These are phyloP conservation scores for Porites lobata DNA, from an alignment of 92 coral and sea anemone genomes.

Conservation along the genomic window DNA sequence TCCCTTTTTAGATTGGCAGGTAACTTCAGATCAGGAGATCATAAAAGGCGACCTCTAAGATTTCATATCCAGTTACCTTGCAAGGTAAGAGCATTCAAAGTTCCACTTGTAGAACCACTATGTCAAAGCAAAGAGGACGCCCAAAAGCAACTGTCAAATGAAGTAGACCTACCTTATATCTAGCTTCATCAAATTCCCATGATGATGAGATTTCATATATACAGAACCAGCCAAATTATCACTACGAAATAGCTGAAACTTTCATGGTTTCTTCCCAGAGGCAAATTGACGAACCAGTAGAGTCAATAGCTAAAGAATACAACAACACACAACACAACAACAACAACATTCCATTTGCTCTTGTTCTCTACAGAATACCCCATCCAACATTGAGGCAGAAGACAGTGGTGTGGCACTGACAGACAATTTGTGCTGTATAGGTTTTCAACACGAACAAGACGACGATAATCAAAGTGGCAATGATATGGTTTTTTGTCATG, in stretches of 20 bases:
- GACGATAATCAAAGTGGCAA: background rate
- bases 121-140: constrained; percentile 12
- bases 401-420: background rate
- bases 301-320: constrained; percentile 14
- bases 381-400: constrained; percentile 1
- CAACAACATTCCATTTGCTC: background rate
- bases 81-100: constrained; percentile 1
- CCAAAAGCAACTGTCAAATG: constrained; percentile 17
- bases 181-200: background rate
- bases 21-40: background rate
- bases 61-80: constrained; percentile 17
- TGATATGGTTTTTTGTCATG: too few species aligned
- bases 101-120: constrained; percentile 5
- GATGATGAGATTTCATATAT: background rate
- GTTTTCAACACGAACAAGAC: background rate
- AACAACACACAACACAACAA: background rate
- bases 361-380: background rate
- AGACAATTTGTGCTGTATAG: background rate
- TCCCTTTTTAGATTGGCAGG: constrained; percentile 3
- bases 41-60: background rate
- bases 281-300: constrained; percentile 12
- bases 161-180: background rate
- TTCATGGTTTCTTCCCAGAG: background rate
- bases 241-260: constrained; percentile 9
- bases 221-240: constrained; percentile 4